Base-by-base conservation (phyloP, 2,888 invertebrate species). In the Spilosoma lubricipeda region DNA sequence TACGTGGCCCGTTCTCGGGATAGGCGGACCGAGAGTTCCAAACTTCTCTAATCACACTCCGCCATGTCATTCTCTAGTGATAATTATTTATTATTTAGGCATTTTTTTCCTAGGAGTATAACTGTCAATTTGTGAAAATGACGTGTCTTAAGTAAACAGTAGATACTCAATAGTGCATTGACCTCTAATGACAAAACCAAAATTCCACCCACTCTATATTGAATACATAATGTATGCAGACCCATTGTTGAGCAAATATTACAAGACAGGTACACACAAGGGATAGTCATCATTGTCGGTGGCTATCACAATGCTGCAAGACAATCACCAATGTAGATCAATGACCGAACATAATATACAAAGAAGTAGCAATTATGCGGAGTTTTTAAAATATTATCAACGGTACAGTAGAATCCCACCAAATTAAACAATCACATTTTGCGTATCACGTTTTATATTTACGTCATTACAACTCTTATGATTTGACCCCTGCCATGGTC, bases 121-220 rank as follows among this genome's bases (percentile, higher is more conserved):
- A 48, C 3, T 52, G 5, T 23, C 52, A 52, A 52, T 23, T 52
- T 8, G 5, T 20, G n/a, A 56, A n/a, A 27, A 27, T 56, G 23
- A n/a, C 8, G 23, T 56, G 27, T 59, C 13, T 9, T 11, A 27
- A 27, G 15, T 63, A 63, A 63, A 30, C 63, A 27, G 13, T 69
- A 20, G 36, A 33, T 39, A 36, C n/a, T 27, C 27, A 36, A 56
- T 11, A 59, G 69, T 70, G 69, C 69, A 56, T 39, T 69, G 52
- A 36, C 39, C 39, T 18, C 63, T 5, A 15, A 63, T 30, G 8
- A 2, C 27, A 30, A 63, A 63, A 63, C 18, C 30, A 63, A 63
- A 30, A 70, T n/a, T n/a, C 69, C 27, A 56, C 69, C 69, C 27
- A 70, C 56, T 70, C 69, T 36, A 11, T 39, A 59, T 23, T 70